A percentile compares a stretch with the other conserved stretches of the same genome.
Conservation (phyloP, 2,888 invertebrate genomes). For the Neoitamus cyanurus region DNA sequence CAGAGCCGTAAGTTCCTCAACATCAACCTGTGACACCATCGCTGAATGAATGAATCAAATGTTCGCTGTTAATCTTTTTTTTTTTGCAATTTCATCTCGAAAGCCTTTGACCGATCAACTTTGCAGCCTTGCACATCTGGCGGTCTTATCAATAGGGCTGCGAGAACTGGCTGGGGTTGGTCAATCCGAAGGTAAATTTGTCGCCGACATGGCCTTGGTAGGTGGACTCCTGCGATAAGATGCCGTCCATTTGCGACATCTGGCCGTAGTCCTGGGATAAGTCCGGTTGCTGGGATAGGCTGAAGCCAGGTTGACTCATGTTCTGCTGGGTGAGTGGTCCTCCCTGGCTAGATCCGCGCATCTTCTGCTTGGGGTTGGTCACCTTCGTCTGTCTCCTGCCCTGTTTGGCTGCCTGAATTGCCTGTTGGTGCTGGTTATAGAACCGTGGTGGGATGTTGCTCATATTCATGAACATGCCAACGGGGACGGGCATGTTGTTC, state of each 20-base stretch:
- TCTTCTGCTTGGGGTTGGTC: constrained; percentile 32
- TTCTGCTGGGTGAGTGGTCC: constrained; percentile 79
- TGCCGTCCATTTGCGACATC: constrained; percentile 90
- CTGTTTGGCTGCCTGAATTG: constrained; percentile 68
- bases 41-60: constrained; percentile 46
- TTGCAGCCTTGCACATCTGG: constrained; percentile 25
- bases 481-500: constrained; percentile 89
- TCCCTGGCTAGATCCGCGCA: constrained; percentile 70
- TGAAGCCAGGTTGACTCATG: constrained; percentile 76
- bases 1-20: constrained; percentile 16
- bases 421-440: constrained; percentile 80
- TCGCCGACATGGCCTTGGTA: constrained; percentile 70
- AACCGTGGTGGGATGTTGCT: constrained; percentile 80
- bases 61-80: constrained; percentile 36
- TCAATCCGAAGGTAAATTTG: constrained; percentile 59
- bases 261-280: constrained; percentile 66
- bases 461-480: constrained; percentile 95
- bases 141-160: constrained; percentile 64
- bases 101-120: constrained; percentile 27
- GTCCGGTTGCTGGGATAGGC: constrained; percentile 73
- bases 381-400: constrained; percentile 63
- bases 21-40: constrained; percentile 41
- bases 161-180: constrained; percentile 65
- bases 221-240: constrained; percentile 92
- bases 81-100: constrained; percentile 40